Evolutionary conservation across 2,797 vertebrate species (phyloP), one percentile per base, ranked within the genome.

Genomic region (Acanthurus tractus): DNA sequence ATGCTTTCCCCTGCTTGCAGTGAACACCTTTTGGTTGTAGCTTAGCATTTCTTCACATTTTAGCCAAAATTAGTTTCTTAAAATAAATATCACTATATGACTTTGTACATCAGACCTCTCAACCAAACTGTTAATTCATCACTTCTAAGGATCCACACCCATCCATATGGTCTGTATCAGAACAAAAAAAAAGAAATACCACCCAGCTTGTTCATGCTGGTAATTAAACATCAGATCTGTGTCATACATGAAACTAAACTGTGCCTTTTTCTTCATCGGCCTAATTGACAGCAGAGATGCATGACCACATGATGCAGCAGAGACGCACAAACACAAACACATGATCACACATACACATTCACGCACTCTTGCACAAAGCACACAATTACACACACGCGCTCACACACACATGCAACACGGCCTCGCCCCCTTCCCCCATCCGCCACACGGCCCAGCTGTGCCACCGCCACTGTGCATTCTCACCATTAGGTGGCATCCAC

Each of bases 401-500:
- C 65, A 55, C 71, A 53, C 14, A 3, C 65, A 55, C 67, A 50
- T 10, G 1, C 67, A 36, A 44, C 59, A 63, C 78, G 46, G 58
- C 20, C 63, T 50, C 64, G 70, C 57, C 70, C 79, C 82, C 84
- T 84, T 86, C 84, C 88, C 83, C 86, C 83, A 74, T 45, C 70
- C 57, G 4, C 70, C 74, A 40, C 68, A 63, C 70, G 5, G 69
- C 80, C 81, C 90, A 92, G 90, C 91, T 87, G 90, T 89, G 90
- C 74, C 78, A 67, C 78, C 71, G 69, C 76, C 15, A 45, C 45
- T 70, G 75, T 74, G 40, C 79, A 80, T 89, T 92, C 83, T 89
- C 78, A 54, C 93, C 95, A 89, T 83, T 88, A 94, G 93, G 92
- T 93, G 94, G 93, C 93, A 79, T 76, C 68, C 91, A 65, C 40